Base-by-base conservation (phyloP, 2,888 invertebrate species). In the Tigriopus californicus region DNA sequence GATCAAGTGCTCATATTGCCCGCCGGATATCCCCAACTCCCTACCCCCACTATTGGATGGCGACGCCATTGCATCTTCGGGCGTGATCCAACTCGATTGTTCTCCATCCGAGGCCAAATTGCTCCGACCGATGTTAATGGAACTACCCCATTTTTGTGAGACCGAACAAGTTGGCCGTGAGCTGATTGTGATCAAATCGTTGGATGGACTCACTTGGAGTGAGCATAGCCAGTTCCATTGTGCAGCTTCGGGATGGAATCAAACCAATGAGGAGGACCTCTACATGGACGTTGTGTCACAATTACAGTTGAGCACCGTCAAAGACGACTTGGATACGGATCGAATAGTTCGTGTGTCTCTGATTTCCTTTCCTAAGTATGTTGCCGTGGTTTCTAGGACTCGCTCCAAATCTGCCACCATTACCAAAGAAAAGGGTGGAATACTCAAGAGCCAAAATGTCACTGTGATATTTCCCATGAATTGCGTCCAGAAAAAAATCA, bases 11-110 rank as follows among this genome's bases (percentile, higher is more conserved):
- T 20, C 44, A 10, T 56, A 56, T 25, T 41, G 42, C 2, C 41
- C 33, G 3, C 33, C 24, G 1, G 44, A 56, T 44, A 42, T 44
- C 18, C 55, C 56, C 20, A 41, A 41, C 13, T 56, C 40, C n/a
- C 60, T 44, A 1, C 60, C 60, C n/a, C 60, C 60, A 56, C 33
- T 60, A n/a, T 57, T 60, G 60, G 60, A 60, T 25, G 15, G 60
- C 8, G 60, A 60, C 22, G 55, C 60, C 41, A 22, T 54, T 10
- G 55, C 60, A 11, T 56, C 55, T 20, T 47, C 48, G 22, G 55
- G 56, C 18, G 25, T 60, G 3, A 55, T 33, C 8, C 33, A 33
- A 33, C 33, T 33, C 33, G 33, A 33, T 33, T 33, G 33, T 33
- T 33, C 33, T 5, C 60, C 60, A 10, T 13, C 56, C 8, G n/a